phyloP scores from a whole-genome alignment of 2,113 vertebrate genomes.

The Anarrhichthys ocellatus region DNA sequence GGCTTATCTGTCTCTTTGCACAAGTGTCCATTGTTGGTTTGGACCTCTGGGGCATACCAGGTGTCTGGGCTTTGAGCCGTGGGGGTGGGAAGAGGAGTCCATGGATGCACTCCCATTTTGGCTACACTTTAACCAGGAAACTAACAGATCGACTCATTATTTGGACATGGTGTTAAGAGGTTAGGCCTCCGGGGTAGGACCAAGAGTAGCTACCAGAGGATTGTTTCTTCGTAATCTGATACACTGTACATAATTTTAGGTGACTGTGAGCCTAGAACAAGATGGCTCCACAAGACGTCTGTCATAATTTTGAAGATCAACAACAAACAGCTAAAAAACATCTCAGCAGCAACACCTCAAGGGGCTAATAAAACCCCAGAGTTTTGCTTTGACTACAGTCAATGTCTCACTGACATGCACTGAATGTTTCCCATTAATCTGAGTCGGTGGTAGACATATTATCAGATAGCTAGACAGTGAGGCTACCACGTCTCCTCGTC shows the following conservation, averaged over 20 bases:
- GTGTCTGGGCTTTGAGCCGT: conserved; percentile 71
- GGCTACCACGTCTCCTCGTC: conserved; percentile 38
- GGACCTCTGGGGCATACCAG: conserved; percentile 76
- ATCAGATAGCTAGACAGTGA: conserved; percentile 60
- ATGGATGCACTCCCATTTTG: conserved; percentile 40
- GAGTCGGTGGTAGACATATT: conserved; percentile 55
- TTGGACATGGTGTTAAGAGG: conserved; percentile 18
- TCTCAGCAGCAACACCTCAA: conserved; percentile 40
- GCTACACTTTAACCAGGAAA: conserved; percentile 76
- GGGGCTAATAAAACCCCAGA: conserved; percentile 46
- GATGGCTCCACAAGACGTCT: conserved; percentile 15
- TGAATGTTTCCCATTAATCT: conserved; percentile 71
- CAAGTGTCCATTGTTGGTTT: conserved; percentile 76
- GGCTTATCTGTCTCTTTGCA: conserved; percentile 72
- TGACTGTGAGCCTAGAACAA: conserved; percentile 1
- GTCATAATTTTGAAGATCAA: conserved; percentile 20
- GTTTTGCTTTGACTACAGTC: conserved; percentile 73
- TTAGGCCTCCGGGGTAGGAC: conserved; percentile 5
- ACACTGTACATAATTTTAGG: background rate
- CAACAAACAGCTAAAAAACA: conserved; percentile 34
- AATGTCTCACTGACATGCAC: conserved; percentile 56
- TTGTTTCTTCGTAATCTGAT: conserved; percentile 5
- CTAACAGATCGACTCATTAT: conserved; percentile 58
- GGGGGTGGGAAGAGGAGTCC: conserved; percentile 49
- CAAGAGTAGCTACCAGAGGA: background rate